Base-by-base conservation (phyloP, 2,113 vertebrate species). In the Brachyhypopomus occidentalis region DNA sequence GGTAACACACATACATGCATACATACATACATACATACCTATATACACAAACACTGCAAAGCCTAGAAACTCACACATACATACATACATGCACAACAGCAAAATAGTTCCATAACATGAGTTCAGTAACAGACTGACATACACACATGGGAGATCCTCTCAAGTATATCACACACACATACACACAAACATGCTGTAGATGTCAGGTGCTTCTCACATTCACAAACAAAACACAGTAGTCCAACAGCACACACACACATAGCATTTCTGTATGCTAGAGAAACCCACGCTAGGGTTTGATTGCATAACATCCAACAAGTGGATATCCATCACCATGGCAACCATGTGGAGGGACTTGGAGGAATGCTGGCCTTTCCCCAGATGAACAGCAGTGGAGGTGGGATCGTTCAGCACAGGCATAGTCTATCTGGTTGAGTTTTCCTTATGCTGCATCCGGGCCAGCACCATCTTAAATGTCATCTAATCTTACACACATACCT, bases 251-350 rank as follows among this genome's bases (percentile, higher is more conserved):
- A 66, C 62, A 64, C 62, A 64, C 56, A n/a, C 56, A 36, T 23
- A 12, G 17, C 69, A 38, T 62, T 41, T 56, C 58, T 82, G 80
- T 55, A 52, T 82, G 69, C 76, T 90, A 89, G 87, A 88, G 75
- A 27, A 89, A 90, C 92, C 89, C 90, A 91, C 92, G 90, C 90
- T 91, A 85, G 83, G 88, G 87, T 86, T 87, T 41, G 86, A 86
- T 93, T 93, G 87, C 89, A 85, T 92, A 93, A 93, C 89, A 72
- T 83, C 63, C 87, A 91, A 92, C 89, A 91, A 92, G 90, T 90
- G 85, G 83, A 87, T 83, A 85, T 88, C 87, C 83, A 72, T 93
- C 90, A 78, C 92, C 90, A 91, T 93, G 91, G 92, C 85, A 92
- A 92, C 92, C 17, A 79, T 83, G 73, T 84, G 86, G 12, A 64